Evolutionary conservation across 2,888 invertebrate species (phyloP).

Genomic region (Anarsia innoxiella): DNA sequence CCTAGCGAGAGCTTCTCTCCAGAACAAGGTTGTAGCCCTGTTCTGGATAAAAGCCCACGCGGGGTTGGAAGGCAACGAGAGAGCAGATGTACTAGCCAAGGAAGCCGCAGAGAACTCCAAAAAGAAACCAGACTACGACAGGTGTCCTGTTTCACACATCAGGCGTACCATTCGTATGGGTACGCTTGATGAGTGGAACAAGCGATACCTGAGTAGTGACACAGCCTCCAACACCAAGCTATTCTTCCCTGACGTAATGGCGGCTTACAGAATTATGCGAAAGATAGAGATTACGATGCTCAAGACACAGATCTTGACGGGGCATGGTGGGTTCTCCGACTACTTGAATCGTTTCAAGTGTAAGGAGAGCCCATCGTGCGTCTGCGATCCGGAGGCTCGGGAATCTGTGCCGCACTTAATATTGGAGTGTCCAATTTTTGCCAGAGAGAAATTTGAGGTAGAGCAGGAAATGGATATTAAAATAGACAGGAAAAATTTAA

Average conservation of each 20-base stretch:
- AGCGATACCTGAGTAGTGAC: background rate
- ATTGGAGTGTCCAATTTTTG: background rate
- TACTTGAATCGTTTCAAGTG: slow-evolving; percentile 9
- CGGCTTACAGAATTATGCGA: background rate
- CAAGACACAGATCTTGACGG: slow-evolving; percentile 2
- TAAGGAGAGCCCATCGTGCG: slow-evolving; percentile 13
- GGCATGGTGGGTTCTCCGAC: slow-evolving; percentile 10
- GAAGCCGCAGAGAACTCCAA: slow-evolving; percentile 7
- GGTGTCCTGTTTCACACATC: slow-evolving; percentile 4
- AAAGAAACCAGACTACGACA: slow-evolving; percentile 7
- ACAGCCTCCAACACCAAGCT: background rate
- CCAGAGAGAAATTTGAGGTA: background rate
- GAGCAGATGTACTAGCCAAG: slow-evolving; percentile 14
- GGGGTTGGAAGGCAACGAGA: background rate
- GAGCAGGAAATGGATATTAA: background rate
- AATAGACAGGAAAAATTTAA: background rate
- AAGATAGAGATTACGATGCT: background rate
- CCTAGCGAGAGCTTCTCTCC: background rate
- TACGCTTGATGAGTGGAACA: slow-evolving; percentile 4
- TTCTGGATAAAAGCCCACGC: background rate
- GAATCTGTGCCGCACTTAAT: slow-evolving; percentile 3
- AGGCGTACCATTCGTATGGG: slow-evolving; percentile 3
- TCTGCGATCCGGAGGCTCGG: slow-evolving; percentile 7
- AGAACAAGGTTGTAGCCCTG: background rate
- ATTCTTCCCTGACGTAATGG: slow-evolving; percentile 5